A percentile compares a stretch with the other conserved stretches of the same genome.
Evolutionary conservation across 2,797 vertebrate species (phyloP).

Genomic region (Hylomyscus alleni): DNA sequence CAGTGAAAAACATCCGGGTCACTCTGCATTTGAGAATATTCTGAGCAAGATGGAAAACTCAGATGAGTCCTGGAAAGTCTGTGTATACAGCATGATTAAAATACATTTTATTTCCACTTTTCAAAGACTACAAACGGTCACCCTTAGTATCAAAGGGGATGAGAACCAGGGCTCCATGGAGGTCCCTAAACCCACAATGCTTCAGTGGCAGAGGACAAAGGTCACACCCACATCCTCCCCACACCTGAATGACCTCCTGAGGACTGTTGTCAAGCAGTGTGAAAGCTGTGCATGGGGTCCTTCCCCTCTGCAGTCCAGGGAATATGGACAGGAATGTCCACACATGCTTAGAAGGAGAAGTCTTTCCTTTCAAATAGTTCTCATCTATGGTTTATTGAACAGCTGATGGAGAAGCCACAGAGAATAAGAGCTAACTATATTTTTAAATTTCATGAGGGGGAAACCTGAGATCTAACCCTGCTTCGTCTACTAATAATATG

Average conservation of each 20-base stretch:
- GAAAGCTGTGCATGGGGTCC: fast-evolving
- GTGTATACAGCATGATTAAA: background rate
- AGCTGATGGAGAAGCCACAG: background rate
- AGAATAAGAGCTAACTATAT: background rate
- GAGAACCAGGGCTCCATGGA: background rate
- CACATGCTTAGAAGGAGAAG: background rate
- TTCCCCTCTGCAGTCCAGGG: background rate
- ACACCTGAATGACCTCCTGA: background rate
- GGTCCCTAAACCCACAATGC: too few relatives aligned
- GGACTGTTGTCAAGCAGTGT: fast-evolving
- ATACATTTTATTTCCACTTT: background rate
- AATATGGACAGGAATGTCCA: background rate
- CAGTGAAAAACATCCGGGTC: fast-evolving
- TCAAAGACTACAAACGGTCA: background rate
- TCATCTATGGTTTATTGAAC: background rate
- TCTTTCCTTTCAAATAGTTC: background rate
- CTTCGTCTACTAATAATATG: background rate
- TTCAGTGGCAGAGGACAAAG: background rate
- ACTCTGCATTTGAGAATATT: background rate
- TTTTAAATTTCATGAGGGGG: background rate
- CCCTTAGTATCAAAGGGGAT: background rate
- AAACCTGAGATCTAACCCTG: background rate
- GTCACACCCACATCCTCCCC: fast-evolving
- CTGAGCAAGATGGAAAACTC: background rate
- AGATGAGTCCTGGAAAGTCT: background rate